Evolutionary conservation across 2,888 invertebrate genomes (phyloP).

Genomic region (Melinopterus prodromus): DNA sequence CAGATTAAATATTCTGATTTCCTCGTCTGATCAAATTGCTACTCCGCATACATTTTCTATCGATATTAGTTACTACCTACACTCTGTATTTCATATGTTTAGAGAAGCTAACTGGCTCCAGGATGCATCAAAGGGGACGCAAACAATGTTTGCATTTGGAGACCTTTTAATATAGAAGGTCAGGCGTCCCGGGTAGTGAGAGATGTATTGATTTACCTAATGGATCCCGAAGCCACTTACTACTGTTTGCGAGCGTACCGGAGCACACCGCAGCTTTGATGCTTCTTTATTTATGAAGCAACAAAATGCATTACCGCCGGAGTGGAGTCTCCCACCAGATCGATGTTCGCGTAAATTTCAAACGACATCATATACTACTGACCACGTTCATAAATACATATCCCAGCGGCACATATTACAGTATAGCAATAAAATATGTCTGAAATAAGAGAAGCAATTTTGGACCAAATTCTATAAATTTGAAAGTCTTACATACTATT

Average conservation of each 20-base stretch:
- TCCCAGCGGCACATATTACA: background rate
- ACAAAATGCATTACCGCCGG: conserved; percentile 46
- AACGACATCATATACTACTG: background rate
- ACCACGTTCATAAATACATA: background rate
- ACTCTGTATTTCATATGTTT: background rate
- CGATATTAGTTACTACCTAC: background rate
- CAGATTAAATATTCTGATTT: too few species aligned
- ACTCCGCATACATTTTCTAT: too few species aligned
- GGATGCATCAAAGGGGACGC: conserved; percentile 12
- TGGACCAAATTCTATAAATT: too few species aligned
- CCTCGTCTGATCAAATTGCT: too few species aligned
- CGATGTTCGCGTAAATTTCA: background rate
- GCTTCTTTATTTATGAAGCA: conserved; percentile 52
- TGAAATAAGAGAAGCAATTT: too few species aligned
- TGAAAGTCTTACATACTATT: too few species aligned
- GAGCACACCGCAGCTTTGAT: conserved; percentile 48
- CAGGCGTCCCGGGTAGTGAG: conserved; percentile 33
- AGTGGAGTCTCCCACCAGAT: background rate
- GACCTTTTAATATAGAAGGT: conserved; percentile 33
- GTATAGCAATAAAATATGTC: too few species aligned
- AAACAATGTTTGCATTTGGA: conserved; percentile 35
- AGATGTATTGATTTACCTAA: conserved; percentile 50
- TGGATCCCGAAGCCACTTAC: conserved; percentile 51
- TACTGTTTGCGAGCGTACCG: conserved; percentile 45
- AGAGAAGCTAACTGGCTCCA: background rate